Percentiles rank a stretch among this genome's conserved stretches.
Conservation (phyloP, 2,888 invertebrate species). For the Campoplex nolae region DNA sequence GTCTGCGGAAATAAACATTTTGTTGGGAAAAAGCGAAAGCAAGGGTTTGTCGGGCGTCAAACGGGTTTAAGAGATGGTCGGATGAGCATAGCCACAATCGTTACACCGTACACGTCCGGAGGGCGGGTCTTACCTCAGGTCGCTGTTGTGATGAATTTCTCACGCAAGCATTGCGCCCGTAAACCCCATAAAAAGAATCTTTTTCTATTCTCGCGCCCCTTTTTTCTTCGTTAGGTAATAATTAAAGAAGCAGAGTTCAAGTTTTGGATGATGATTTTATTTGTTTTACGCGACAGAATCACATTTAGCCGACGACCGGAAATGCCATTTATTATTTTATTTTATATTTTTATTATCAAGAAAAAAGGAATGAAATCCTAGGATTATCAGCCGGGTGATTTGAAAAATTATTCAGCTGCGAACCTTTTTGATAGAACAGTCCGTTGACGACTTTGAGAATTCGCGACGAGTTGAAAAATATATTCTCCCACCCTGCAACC, state of each 20-base stretch:
- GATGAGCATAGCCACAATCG: conserved; percentile 29
- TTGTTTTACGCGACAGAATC: background rate
- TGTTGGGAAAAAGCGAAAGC: conserved; percentile 58
- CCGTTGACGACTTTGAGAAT: too few species aligned
- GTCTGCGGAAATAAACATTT: conserved; percentile 65
- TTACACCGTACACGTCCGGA: conserved; percentile 37
- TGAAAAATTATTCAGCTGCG: too few species aligned
- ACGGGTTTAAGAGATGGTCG: conserved; percentile 36
- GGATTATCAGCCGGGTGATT: too few species aligned
- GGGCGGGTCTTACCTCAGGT: conserved; percentile 16
- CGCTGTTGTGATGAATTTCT: conserved; percentile 57
- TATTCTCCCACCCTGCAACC: too few species aligned
- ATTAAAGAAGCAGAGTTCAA: conserved; percentile 49
- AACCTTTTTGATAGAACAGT: too few species aligned
- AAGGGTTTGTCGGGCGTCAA: conserved; percentile 50
- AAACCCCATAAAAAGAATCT: conserved; percentile 26
- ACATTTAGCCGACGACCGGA: too few species aligned
- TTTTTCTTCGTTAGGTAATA: conserved; percentile 69
- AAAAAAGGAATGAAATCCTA: too few species aligned
- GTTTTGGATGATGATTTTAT: conserved; percentile 14
- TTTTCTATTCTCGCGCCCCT: conserved; percentile 36
- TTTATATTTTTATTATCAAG: too few species aligned
- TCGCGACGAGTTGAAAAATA: too few species aligned
- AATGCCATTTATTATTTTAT: too few species aligned
- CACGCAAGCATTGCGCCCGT: conserved; percentile 3